phyloP scores from a whole-genome alignment of 2,797 vertebrate genomes.

The Pseudomugil gertrudae region DNA sequence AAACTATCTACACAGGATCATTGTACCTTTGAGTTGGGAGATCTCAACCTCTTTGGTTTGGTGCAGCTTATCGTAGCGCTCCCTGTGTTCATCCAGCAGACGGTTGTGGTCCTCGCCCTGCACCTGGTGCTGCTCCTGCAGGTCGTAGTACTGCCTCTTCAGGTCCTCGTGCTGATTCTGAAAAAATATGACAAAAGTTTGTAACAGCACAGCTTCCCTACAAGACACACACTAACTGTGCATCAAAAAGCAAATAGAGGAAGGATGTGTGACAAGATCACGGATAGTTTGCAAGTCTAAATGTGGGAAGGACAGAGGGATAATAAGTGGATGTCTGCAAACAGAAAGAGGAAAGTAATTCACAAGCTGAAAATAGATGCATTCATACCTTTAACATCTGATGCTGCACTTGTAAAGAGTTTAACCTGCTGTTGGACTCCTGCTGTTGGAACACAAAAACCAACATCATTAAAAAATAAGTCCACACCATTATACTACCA shows the following conservation, averaged over 20 bases:
- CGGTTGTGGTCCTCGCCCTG: constrained; percentile 89
- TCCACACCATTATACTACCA: background rate
- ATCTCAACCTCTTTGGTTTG: constrained; percentile 89
- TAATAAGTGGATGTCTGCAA: background rate
- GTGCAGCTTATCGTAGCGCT: constrained; percentile 87
- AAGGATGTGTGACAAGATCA: constrained; percentile 5
- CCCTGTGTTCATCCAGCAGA: constrained; percentile 88
- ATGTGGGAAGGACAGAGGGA: background rate
- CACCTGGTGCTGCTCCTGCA: constrained; percentile 90
- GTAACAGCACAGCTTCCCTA: background rate
- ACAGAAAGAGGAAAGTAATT: background rate
- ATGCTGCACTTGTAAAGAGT: constrained; percentile 94
- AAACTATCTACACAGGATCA: background rate
- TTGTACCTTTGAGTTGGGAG: constrained; percentile 91
- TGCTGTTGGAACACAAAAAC: constrained; percentile 81
- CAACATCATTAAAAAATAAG: constrained; percentile 3
- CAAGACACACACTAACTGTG: background rate
- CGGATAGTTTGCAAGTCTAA: background rate
- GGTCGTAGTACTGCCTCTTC: constrained; percentile 91
- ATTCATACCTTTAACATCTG: constrained; percentile 92
- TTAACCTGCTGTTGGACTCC: constrained; percentile 88
- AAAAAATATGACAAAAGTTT: constrained; percentile 3
- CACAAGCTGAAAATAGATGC: background rate
- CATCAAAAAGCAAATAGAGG: constrained; percentile 8
- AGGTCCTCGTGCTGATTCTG: constrained; percentile 97